Evolutionary conservation across 2,888 invertebrate genomes (phyloP), one percentile per base, ranked within the genome.

Genomic region (Trissoscelio sp.): DNA sequence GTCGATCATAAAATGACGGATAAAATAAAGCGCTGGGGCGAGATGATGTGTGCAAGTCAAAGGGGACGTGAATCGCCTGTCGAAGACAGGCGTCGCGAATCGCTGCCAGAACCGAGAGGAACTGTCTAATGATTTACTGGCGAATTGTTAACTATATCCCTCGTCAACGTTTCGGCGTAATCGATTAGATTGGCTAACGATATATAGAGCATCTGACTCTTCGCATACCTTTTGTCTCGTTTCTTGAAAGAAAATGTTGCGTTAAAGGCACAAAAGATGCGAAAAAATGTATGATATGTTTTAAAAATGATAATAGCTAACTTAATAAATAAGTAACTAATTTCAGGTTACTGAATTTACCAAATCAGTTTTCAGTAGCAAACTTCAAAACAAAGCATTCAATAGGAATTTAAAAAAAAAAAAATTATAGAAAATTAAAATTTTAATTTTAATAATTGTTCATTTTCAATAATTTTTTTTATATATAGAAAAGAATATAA

Each of bases 21-120:
- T n/a, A n/a, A 80, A 80, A 42, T 75, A 72, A 80, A 57, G 46
- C 44, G 64, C 51, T 70, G 64, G 69, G 74, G 74, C 62, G 70
- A 70, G 69, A 58, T 57, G 69, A 70, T n/a, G n/a, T 34, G 64
- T 16, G 66, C 44, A 57, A 72, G 70, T 66, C 60, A 60, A 72
- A 79, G 55, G 74, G 79, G 69, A 74, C 64, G 46, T 53, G 77
- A 67, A 58, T 78, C 66, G 78, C 62, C 72, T 77, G 82, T 82
- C 79, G 64, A 81, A 67, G 83, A 79, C 81, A 83, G 72, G 78
- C 79, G 83, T 81, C 75, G 62, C 74, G 75, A 83, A 83, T 83
- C 72, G 58, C 37, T 9, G 66, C 39, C 55, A 69, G 42, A 44
- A 60, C 28, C 51, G 51, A 66, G 14, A 70, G 37, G 66, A 67